A percentile compares a stretch with the other conserved stretches of the same genome.
These are phyloP conservation scores for Poecilus cupreus DNA, from an alignment of 2,888 invertebrate species.

Conservation along the genomic window DNA sequence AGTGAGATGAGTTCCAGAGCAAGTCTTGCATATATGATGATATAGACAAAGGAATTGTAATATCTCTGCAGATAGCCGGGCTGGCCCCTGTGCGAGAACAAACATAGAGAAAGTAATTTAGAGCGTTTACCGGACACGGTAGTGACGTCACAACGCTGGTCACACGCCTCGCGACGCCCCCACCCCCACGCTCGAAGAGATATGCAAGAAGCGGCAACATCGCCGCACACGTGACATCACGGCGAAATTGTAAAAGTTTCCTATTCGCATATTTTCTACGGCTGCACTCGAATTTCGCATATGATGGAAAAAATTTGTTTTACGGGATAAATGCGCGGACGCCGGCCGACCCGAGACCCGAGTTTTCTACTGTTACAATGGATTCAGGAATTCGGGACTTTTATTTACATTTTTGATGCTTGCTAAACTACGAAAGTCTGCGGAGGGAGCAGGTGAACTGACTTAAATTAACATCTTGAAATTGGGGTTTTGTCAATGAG, in stretches of 20 bases:
- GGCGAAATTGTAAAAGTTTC: conserved; percentile 57
- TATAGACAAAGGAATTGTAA: conserved; percentile 73
- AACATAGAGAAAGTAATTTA: conserved; percentile 69
- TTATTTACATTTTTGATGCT: neutral
- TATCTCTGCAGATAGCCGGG: conserved; percentile 69
- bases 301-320: conserved; percentile 26
- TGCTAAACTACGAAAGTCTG: no score
- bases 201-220: conserved; percentile 28
- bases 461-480: no score
- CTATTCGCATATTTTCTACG: conserved; percentile 45
- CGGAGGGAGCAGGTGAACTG: no score
- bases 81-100: conserved; percentile 65
- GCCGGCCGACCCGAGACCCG: neutral
- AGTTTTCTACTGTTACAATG: neutral
- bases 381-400: neutral
- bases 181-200: neutral
- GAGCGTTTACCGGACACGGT: conserved; percentile 66
- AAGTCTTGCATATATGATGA: conserved; percentile 73
- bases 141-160: conserved; percentile 54
- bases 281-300: conserved; percentile 24
- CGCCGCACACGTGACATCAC: conserved; percentile 35
- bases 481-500: no score
- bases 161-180: conserved; percentile 28
- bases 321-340: neutral
- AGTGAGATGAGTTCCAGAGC: conserved; percentile 68